These are phyloP conservation scores for Pogonomyrmex californicus DNA, from an alignment of 1,140 invertebrate genomes.

Conservation along the genomic window DNA sequence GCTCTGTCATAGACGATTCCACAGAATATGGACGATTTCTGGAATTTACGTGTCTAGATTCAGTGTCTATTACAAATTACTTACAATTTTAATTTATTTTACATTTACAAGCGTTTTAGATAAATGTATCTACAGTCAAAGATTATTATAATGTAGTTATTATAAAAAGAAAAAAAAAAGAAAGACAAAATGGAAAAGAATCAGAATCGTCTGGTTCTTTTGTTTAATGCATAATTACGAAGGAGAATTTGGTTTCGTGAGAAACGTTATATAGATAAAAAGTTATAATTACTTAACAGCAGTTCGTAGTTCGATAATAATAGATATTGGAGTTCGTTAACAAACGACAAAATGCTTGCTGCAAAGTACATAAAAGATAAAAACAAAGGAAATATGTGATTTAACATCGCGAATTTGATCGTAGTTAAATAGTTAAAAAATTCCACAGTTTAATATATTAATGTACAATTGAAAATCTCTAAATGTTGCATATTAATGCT, in stretches of 20 bases:
- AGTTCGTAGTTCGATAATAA: conserved; percentile 80
- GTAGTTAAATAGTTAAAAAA: conserved; percentile 61
- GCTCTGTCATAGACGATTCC: conserved; percentile 81
- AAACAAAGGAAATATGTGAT: conserved; percentile 57
- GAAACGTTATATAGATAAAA: conserved; percentile 73
- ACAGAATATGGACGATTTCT: conserved; percentile 81
- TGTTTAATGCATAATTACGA: conserved; percentile 71
- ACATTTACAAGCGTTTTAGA: conserved; percentile 85
- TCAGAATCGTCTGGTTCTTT: conserved; percentile 59
- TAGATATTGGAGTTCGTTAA: conserved; percentile 78
- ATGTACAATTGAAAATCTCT: conserved; percentile 60
- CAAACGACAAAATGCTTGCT: conserved; percentile 78
- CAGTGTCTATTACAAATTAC: conserved; percentile 83
- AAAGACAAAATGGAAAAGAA: conserved; percentile 48
- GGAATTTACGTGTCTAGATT: conserved; percentile 85
- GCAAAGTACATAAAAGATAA: conserved; percentile 69
- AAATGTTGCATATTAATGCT: conserved; percentile 58
- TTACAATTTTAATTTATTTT: conserved; percentile 85
- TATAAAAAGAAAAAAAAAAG: conserved; percentile 57
- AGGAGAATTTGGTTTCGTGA: conserved; percentile 63
- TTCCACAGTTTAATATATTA: conserved; percentile 61
- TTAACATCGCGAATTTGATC: conserved; percentile 52
- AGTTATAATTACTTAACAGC: conserved; percentile 74
- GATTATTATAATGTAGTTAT: conserved; percentile 82
- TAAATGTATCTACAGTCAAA: conserved; percentile 84